A percentile compares a stretch with the other conserved stretches of the same genome.
Conservation (phyloP, 2,888 invertebrate species). For the Pecten maximus region DNA sequence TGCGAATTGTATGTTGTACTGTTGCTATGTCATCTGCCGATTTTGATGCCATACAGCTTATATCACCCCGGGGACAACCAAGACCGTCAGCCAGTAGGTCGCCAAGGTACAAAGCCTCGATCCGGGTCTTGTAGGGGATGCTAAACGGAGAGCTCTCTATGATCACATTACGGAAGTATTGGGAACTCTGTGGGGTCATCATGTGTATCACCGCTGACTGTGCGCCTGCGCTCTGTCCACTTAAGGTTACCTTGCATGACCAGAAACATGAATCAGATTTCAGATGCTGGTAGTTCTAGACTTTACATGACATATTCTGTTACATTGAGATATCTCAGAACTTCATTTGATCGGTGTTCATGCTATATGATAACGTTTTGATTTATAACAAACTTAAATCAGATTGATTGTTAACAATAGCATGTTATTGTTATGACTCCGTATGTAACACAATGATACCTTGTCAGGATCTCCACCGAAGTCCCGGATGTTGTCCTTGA, state of each 20-base stretch:
- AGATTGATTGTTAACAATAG: too few species aligned
- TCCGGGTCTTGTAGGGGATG: conserved; percentile 64
- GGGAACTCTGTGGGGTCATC: conserved; percentile 57
- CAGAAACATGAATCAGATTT: neutral
- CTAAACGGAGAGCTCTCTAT: conserved; percentile 65
- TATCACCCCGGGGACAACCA: conserved; percentile 63
- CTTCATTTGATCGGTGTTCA: too few species aligned
- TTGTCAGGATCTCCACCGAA: conserved; percentile 65
- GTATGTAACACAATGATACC: too few species aligned
- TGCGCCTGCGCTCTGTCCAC: conserved; percentile 70
- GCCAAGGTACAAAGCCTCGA: conserved; percentile 66
- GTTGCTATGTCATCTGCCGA: conserved; percentile 68
- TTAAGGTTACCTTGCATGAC: conserved; percentile 62
- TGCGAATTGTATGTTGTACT: conserved; percentile 64
- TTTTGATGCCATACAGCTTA: conserved; percentile 65
- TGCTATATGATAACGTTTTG: too few species aligned
- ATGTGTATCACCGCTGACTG: conserved; percentile 66
- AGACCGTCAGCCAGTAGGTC: conserved; percentile 59
- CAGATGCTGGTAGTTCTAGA: neutral
- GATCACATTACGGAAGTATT: conserved; percentile 62
- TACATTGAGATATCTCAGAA: too few species aligned
- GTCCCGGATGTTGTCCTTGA: conserved; percentile 60
- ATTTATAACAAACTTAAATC: too few species aligned
- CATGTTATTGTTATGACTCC: too few species aligned
- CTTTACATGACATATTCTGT: too few species aligned